Base-by-base conservation (phyloP, 1,140 invertebrate species). In the Danaus melanippus region DNA sequence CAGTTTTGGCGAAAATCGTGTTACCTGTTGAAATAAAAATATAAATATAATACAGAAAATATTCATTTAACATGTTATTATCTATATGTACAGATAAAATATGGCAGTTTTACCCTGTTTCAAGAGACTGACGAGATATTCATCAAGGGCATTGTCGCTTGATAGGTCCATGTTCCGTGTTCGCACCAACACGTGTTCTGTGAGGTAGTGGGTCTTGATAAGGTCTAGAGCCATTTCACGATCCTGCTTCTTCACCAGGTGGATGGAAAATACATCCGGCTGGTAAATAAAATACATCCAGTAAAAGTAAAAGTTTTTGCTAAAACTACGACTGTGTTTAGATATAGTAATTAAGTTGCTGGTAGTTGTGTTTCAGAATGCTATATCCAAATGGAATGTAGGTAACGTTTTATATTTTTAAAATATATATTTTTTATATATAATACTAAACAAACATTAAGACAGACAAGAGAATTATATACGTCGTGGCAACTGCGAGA, bases 91-190 rank as follows among this genome's bases (percentile, higher is more conserved):
- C 21, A 7, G 4, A 32, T 32, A 32, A 8, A 8, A 32, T 3
- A 32, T 32, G 5, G 21, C 6, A 15, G 4, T 32, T 42, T 17
- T 50, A 83, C 82, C 82, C 58, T 85, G 80, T 44, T 75, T 82
- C 8, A 85, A 52, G n/a, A 85, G 43, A 39, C 55, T 59, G 17
- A 62, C 9, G 12, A 85, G 53, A 15, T 85, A 85, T 40, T 84
- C 77, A 15, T 80, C 79, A 1, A 85, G 60, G 1, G 79, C 73
- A 0, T 66, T 56, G 53, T 85, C 82, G 17, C 76, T 62, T 5
- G 17, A 39, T 0, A 85, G 39, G 40, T 80, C 68, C 57, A 83
- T 76, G 10, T 61, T 58, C 0, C 74, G 65, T 0, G 69, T 57
- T 8, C 66, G 67, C 8, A 80, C 71, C 2, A 85, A 50, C 7